Conservation (phyloP, 1,140 invertebrate species). For the Meloidogyne floridensis region DNA sequence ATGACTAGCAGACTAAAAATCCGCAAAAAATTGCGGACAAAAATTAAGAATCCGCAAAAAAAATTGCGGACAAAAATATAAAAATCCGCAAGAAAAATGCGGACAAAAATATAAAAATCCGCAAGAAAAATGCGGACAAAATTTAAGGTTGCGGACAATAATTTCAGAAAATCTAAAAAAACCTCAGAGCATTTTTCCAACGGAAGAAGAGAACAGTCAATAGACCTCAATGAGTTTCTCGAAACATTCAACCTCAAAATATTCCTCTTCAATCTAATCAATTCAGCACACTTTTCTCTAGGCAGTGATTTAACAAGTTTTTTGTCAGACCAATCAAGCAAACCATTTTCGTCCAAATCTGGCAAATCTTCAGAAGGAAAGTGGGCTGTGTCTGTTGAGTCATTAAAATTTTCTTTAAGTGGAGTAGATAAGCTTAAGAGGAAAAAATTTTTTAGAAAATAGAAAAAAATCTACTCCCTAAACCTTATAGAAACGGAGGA, state of each 20-base stretch:
- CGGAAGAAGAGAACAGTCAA: constrained; percentile 24
- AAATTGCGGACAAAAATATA: background rate
- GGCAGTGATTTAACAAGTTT: background rate
- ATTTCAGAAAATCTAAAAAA: background rate
- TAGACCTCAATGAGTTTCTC: constrained; percentile 14
- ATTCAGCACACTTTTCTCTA: background rate
- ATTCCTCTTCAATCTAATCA: background rate
- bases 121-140: background rate
- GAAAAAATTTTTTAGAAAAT: background rate
- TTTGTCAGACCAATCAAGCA: background rate
- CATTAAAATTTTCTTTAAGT: background rate
- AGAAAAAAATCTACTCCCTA: no score
- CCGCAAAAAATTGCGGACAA: no score
- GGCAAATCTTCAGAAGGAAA: background rate
- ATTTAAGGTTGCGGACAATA: no score
- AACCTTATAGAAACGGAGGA: no score
- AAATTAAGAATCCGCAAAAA: background rate
- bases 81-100: background rate
- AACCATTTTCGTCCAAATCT: constrained; percentile 7
- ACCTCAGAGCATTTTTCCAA: constrained; percentile 24
- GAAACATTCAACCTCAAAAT: constrained; percentile 1
- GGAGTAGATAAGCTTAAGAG: background rate
- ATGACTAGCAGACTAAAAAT: background rate
- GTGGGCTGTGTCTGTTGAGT: background rate
- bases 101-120: no score